A percentile compares a stretch with the other conserved stretches of the same genome.
These are phyloP conservation scores for Rotaria socialis DNA, from an alignment of 2,888 invertebrate species.

Conservation along the genomic window DNA sequence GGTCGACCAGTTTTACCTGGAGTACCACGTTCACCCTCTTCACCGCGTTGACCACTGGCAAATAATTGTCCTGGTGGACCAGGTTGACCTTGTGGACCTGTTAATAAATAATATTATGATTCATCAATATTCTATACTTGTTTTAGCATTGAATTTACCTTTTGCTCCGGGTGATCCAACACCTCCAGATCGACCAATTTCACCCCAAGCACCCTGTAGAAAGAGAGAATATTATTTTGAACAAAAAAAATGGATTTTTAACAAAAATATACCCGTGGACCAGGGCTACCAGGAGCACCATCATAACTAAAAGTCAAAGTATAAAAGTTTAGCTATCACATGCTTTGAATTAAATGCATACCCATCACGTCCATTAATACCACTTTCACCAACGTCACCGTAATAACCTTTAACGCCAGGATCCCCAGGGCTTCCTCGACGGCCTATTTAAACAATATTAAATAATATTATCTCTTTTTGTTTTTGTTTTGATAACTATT, in stretches of 20 bases:
- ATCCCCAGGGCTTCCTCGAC: neutral
- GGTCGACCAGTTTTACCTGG: neutral
- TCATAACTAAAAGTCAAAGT: neutral
- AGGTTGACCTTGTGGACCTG: neutral
- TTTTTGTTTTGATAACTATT: neutral
- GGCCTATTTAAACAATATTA: neutral
- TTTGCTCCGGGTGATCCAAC: neutral
- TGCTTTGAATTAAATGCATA: neutral
- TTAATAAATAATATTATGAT: neutral
- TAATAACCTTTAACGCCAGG: conserved; percentile 19
- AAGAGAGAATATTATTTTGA: neutral
- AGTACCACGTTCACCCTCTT: neutral
- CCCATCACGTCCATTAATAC: conserved; percentile 21
- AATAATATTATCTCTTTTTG: neutral
- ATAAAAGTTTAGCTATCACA: neutral
- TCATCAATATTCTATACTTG: neutral
- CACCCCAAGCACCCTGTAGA: neutral
- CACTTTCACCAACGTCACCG: conserved; percentile 27
- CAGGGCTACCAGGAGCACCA: neutral
- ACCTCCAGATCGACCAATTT: neutral
- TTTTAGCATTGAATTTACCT: neutral
- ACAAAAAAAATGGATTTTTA: neutral
- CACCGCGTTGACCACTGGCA: neutral
- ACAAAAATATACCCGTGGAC: neutral
- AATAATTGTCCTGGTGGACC: neutral